These are phyloP conservation scores for Ceratina japonica DNA, from an alignment of 1,140 invertebrate genomes.

Conservation along the genomic window DNA sequence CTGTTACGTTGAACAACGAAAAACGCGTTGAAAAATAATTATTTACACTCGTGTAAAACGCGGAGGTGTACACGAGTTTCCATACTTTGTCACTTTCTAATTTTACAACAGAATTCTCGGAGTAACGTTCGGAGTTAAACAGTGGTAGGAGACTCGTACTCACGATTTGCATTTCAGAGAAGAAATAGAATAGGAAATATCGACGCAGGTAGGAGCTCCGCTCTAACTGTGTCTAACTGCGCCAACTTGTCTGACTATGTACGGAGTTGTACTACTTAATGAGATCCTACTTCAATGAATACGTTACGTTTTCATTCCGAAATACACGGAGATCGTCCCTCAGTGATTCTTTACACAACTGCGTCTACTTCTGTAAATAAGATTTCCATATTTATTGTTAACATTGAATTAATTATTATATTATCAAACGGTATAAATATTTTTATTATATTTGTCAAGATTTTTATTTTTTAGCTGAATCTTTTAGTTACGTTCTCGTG, in stretches of 20 bases:
- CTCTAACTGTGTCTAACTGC: slow-evolving; percentile 20
- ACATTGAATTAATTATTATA: no score
- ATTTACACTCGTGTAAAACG: no score
- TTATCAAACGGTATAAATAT: no score
- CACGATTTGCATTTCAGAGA: not conserved
- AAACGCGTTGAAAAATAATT: no score
- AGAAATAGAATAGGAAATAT: not conserved
- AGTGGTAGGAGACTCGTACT: not conserved
- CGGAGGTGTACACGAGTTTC: no score
- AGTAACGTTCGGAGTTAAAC: not conserved
- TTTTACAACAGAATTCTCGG: not conserved
- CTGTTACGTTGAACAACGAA: no score
- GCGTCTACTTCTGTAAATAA: no score
- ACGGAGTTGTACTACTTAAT: slow-evolving; percentile 20
- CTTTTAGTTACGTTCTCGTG: no score
- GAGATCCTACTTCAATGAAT: not conserved
- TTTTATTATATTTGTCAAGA: no score
- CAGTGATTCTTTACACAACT: no score
- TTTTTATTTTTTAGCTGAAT: no score
- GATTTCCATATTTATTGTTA: no score
- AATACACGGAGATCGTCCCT: not conserved
- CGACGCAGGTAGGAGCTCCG: not conserved
- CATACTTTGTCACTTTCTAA: not conserved
- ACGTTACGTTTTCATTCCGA: not conserved
- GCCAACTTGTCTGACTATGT: slow-evolving; percentile 9